Conservation (phyloP, 2,113 vertebrate species). For the Ophthalmolycus amberensis region DNA sequence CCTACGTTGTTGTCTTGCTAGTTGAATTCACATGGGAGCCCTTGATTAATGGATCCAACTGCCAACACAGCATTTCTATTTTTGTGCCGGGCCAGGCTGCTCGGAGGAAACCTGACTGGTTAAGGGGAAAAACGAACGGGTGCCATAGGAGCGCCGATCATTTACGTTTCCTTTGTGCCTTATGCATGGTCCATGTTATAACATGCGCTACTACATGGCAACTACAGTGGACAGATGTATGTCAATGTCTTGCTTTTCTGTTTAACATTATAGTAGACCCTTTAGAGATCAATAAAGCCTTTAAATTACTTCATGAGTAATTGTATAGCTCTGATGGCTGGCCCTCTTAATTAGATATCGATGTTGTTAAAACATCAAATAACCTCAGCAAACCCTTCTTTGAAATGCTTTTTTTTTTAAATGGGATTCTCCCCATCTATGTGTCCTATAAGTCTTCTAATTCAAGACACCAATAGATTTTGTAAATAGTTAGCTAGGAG, state of each 20-base stretch:
- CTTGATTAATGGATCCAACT: not conserved
- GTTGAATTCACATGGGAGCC: not conserved
- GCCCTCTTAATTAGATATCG: not conserved
- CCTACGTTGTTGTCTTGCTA: not conserved
- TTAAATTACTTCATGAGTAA: not conserved
- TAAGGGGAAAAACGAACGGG: not conserved
- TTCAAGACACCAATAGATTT: not conserved
- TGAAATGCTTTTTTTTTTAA: too few relatives aligned
- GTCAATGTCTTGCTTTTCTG: not conserved
- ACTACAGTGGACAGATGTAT: not conserved
- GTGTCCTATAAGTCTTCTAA: not conserved
- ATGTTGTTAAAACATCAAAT: too few relatives aligned
- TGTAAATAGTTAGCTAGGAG: too few relatives aligned
- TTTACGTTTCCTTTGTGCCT: not conserved
- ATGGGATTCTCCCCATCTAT: too few relatives aligned
- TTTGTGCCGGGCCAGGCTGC: not conserved
- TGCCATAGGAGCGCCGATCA: not conserved
- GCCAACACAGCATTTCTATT: not conserved
- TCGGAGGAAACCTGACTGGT: not conserved
- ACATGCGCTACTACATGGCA: not conserved
- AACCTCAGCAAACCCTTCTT: not conserved
- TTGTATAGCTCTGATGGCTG: not conserved
- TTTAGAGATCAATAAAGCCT: not conserved
- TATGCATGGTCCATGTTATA: not conserved
- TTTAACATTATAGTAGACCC: not conserved